Evolutionary conservation across 2,888 invertebrate species (phyloP), one percentile per base, ranked within the genome.

Genomic region (Ectemnius lituratus): DNA sequence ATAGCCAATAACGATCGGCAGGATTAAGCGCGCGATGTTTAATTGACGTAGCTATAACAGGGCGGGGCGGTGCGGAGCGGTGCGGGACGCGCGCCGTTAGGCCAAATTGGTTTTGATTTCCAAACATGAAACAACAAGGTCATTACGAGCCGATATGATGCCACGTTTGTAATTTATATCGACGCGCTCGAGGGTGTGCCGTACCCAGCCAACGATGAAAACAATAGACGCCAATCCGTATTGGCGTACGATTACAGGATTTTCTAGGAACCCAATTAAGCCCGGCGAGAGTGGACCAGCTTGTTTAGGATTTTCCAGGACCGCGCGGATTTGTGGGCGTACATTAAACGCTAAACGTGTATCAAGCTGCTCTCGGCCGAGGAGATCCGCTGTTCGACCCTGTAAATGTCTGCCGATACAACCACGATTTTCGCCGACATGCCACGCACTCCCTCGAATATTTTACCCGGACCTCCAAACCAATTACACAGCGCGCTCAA

Each of bases 241-340:
- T 49, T 63, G 67, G 67, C 62, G 62, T 68, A 63, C 69, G 67
- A 67, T 74, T 74, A 67, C 57, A 59, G 69, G 77, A 71, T 75
- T 77, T 79, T 77, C 69, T 72, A 65, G 69, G 45, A 77, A 64
- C 45, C 78, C 75, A 69, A 77, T 79, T 75, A 77, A 77, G 65
- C 75, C 37, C 67, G 58, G 62, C 37, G 37, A 72, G 62, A 70
- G 71, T 62, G 77, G 64, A 20, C 69, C 5, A 56, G 75, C 77
- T 79, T 77, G 75, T 72, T 79, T 72, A 77, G 74, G 77, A 77
- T 79, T 75, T 75, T 70, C 37, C 77, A 72, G 45, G 49, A 66
- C 67, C 66, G 57, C 69, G 52, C 63, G 75, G 72, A 77, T 77
- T 77, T 72, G 63, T 62, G 72, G 37, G 64, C 57, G 47, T 52